Evolutionary conservation across 2,888 invertebrate genomes (phyloP), one percentile per base, ranked within the genome.

Genomic region (Chymomyza fuscimana): DNA sequence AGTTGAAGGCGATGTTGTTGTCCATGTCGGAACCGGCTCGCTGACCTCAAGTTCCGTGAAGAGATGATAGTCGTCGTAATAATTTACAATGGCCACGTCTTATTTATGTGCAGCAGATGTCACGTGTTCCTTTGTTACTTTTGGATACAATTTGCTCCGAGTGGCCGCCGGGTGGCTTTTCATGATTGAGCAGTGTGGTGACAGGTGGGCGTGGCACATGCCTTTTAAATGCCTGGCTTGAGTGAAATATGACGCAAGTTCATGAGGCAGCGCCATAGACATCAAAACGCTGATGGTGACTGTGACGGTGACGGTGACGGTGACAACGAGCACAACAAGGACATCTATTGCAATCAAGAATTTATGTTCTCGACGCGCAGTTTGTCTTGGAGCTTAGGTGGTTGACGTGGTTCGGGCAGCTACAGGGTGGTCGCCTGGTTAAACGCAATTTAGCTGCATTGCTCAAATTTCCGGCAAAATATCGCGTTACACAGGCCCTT

Each of bases 361-460:
- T 83, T 87, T 83, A 85, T 86, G 87, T 73, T 82, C 80, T 85
- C 77, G 74, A 54, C 75, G 72, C 73, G 65, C 75, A 80, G 85
- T 87, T 79, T 81, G 80, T 74, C 81, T 81, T 83, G 54, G 16
- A 46, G 16, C 29, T 63, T 29, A 25, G 50, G 50, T 63, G 16
- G 46, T 63, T 52, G 29, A 29, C 16, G 22, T 51, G 16, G 40
- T n/a, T 16, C 54, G 22, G 9, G 32, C 7, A 32, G 32, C 32
- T 5, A 46, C 10, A 58, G 56, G n/a, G 10, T 56, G n/a, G 58
- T 29, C 10, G 25, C 22, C 15, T 58, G 58, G 86, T 78, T 84
- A 79, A 87, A 87, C 86, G 83, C 86, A 84, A 87, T 86, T 83
- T 86, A 76, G 88, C 75, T 85, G 84, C 88, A 85, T 80, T 81